Conservation (phyloP, 1,140 invertebrate species). For the Ostrea edulis region DNA sequence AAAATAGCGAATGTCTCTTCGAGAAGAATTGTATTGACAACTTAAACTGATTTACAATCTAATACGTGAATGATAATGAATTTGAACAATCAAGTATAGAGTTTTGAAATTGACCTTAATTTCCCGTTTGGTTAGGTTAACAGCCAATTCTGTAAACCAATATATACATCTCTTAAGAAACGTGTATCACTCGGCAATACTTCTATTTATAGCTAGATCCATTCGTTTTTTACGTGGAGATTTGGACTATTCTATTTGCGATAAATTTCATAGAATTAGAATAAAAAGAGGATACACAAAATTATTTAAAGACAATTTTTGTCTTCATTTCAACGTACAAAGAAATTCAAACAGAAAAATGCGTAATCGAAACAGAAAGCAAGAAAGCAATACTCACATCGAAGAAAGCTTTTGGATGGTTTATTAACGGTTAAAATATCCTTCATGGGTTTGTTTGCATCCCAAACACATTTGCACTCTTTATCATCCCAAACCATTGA, state of each 20-base stretch:
- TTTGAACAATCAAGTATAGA: background rate
- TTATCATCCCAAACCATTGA: background rate
- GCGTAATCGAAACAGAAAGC: background rate
- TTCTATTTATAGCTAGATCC: too few species aligned
- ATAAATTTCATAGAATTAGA: too few species aligned
- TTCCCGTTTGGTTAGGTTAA: background rate
- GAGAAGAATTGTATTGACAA: background rate
- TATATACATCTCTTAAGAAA: too few species aligned
- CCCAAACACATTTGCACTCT: slow-evolving; percentile 12
- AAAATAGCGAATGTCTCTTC: background rate
- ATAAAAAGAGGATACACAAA: too few species aligned
- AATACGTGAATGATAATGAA: background rate
- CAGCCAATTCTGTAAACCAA: too few species aligned
- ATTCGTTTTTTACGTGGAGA: too few species aligned
- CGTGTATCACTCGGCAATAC: too few species aligned
- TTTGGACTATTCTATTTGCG: too few species aligned
- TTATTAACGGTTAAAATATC: background rate
- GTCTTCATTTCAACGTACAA: too few species aligned
- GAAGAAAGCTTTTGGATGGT: background rate
- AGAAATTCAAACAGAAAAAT: background rate
- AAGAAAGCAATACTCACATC: background rate
- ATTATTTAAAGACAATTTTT: too few species aligned
- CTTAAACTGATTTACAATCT: background rate
- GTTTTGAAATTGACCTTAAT: background rate
- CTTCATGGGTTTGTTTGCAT: background rate